Percentiles rank a stretch among this genome's conserved stretches.
Evolutionary conservation across 2,888 invertebrate species (phyloP).

Genomic region (Agrochola lychnidis): DNA sequence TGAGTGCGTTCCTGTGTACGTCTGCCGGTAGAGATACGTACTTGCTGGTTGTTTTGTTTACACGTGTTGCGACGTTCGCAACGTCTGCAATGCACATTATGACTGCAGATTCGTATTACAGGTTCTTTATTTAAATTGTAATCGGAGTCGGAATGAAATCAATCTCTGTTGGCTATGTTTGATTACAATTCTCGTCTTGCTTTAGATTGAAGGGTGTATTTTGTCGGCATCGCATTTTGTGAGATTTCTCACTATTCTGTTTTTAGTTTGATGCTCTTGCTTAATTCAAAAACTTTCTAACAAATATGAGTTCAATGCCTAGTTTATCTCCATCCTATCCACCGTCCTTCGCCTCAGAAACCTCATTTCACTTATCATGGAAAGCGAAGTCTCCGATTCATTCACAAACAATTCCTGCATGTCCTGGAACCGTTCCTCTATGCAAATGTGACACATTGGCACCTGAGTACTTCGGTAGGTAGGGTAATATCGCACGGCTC

Average conservation of each 20-base stretch:
- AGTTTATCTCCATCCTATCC: background rate
- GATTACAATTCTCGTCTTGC: slow-evolving; percentile 10
- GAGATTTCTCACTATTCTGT: background rate
- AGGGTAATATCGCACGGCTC: slow-evolving; percentile 60
- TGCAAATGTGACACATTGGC: slow-evolving; percentile 67
- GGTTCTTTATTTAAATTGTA: slow-evolving; percentile 51
- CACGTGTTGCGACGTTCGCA: slow-evolving; percentile 75
- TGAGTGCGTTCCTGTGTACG: slow-evolving; percentile 88
- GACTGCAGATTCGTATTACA: slow-evolving; percentile 63
- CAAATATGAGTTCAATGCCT: background rate
- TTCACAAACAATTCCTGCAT: slow-evolving; percentile 45
- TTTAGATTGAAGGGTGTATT: slow-evolving; percentile 12
- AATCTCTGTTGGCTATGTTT: slow-evolving; percentile 26
- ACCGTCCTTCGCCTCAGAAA: slow-evolving; percentile 6
- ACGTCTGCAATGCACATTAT: slow-evolving; percentile 72
- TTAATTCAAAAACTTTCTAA: background rate
- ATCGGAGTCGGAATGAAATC: slow-evolving; percentile 51
- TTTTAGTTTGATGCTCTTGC: background rate
- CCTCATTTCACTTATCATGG: slow-evolving; percentile 33
- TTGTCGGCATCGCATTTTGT: background rate
- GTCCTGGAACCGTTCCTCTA: slow-evolving; percentile 52
- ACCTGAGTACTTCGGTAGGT: slow-evolving; percentile 66
- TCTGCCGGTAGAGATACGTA: slow-evolving; percentile 71
- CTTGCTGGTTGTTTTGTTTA: slow-evolving; percentile 82
- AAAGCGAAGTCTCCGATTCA: slow-evolving; percentile 35